A percentile compares a stretch with the other conserved stretches of the same genome.
Evolutionary conservation across 2,888 invertebrate genomes (phyloP).

Genomic region (Tolmerus cingulatus): DNA sequence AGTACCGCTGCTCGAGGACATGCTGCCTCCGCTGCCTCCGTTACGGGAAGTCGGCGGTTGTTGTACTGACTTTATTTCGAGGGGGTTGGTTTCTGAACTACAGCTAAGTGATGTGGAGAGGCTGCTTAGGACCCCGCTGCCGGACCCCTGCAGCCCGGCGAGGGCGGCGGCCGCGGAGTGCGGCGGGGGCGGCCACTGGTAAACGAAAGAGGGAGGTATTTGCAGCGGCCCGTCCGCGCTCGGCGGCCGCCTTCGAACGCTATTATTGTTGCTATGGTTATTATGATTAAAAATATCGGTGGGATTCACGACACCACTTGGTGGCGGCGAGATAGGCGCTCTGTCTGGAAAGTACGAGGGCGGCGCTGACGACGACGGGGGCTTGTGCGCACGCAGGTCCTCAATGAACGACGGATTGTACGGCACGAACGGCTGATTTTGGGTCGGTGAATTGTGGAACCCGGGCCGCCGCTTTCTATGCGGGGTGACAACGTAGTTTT

Average conservation of each 20-base stretch:
- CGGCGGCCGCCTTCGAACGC: constrained; percentile 66
- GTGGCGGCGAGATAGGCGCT: constrained; percentile 57
- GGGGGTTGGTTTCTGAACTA: constrained; percentile 50
- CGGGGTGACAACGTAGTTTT: constrained; percentile 86
- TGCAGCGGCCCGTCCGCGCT: constrained; percentile 70
- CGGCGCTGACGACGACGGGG: constrained; percentile 76
- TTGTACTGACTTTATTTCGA: constrained; percentile 49
- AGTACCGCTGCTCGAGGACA: constrained; percentile 64
- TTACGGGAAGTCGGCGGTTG: constrained; percentile 49
- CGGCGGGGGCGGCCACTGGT: constrained; percentile 60
- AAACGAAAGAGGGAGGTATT: constrained; percentile 65
- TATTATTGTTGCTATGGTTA: constrained; percentile 54
- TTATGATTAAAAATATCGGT: constrained; percentile 56
- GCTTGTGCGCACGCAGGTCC: constrained; percentile 73
- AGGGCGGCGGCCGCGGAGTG: constrained; percentile 55
- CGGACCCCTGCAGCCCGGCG: constrained; percentile 51
- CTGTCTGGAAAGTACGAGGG: constrained; percentile 66
- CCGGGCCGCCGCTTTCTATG: constrained; percentile 86
- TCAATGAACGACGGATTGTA: constrained; percentile 80
- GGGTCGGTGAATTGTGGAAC: constrained; percentile 86
- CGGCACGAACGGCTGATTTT: constrained; percentile 87
- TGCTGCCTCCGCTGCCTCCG: constrained; percentile 49
- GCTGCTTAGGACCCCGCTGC: constrained; percentile 47
- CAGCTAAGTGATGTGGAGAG: constrained; percentile 46
- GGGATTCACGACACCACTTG: constrained; percentile 55